A percentile compares a stretch with the other conserved stretches of the same genome.
These are phyloP conservation scores for Harpalus rufipes DNA, from an alignment of 2,888 invertebrate species.

Conservation along the genomic window DNA sequence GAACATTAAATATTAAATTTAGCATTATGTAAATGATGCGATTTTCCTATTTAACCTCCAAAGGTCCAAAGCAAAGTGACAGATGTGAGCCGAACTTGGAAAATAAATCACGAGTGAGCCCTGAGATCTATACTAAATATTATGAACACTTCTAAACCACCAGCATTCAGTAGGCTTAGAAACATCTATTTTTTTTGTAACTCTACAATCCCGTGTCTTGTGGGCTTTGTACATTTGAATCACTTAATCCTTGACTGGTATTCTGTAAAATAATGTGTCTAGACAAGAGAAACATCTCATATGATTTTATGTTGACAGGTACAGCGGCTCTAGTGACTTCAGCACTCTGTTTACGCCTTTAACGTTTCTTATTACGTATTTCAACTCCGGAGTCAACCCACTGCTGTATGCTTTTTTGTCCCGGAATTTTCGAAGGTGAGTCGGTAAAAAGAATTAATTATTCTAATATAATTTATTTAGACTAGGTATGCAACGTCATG, in stretches of 20 bases:
- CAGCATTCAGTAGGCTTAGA: no score
- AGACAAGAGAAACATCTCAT: background rate
- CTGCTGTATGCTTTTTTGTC: conserved; percentile 92
- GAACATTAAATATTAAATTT: no score
- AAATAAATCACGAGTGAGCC: no score
- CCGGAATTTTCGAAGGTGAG: conserved; percentile 79
- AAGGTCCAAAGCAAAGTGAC: no score
- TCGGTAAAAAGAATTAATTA: background rate
- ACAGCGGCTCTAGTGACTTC: conserved; percentile 86
- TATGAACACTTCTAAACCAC: background rate
- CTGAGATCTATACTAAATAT: background rate
- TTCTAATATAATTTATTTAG: no score
- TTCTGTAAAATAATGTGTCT: background rate
- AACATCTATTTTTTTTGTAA: no score
- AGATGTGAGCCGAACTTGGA: no score
- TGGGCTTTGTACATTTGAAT: background rate
- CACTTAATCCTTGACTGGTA: background rate
- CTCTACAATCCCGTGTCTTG: background rate
- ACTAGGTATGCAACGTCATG: no score
- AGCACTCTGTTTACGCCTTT: conserved; percentile 90
- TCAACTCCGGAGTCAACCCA: conserved; percentile 95
- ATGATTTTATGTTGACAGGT: conserved; percentile 71
- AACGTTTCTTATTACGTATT: conserved; percentile 91
- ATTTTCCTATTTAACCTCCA: no score
- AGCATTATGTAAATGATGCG: no score